Base-by-base conservation (phyloP, 2,888 invertebrate genomes). In the Euzophera pinguis region DNA sequence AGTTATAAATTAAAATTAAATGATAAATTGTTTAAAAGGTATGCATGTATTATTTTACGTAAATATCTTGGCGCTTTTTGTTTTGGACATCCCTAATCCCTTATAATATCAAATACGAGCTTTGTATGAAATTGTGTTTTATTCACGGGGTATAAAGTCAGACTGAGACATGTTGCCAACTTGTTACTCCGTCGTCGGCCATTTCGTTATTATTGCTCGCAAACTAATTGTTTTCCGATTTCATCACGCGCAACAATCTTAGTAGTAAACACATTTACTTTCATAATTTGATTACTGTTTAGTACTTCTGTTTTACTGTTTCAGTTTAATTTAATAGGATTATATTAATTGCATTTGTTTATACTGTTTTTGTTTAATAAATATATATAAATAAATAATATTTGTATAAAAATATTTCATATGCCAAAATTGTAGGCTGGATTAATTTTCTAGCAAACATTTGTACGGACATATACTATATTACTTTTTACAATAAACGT, bases 121-220 rank as follows among this genome's bases (percentile, higher is more conserved):
- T 73, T 75, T 83, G 79, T 84, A 84, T 84, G 88, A 81, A 88
- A 85, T 85, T 85, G 83, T 86, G 80, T 88, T 89, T 89, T 88
- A 87, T 87, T 85, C 86, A 83, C 81, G 81, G 86, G 85, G 81
- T 85, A 85, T 88, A 87, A 88, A 89, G 78, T 81, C 73, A 70
- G 73, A 68, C 73, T 68, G 81, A 74, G 77, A 86, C 81, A 82
- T 79, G 79, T 83, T 81, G 78, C 73, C 76, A 79, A 85, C 79
- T 86, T 84, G 87, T 84, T 80, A 78, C 84, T 65, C 66, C 69
- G 65, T 62, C 69, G 73, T 77, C 75, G 71, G 71, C 74, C 71
- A 76, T 78, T 71, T 69, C 69, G 71, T 75, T 78, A 76, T 82
- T 85, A 81, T 79, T 78, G 72, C 73, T 69, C 67, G 60, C 58